Evolutionary conservation across 1,140 invertebrate species (phyloP).

Genomic region (Oedothorax gibbosus): DNA sequence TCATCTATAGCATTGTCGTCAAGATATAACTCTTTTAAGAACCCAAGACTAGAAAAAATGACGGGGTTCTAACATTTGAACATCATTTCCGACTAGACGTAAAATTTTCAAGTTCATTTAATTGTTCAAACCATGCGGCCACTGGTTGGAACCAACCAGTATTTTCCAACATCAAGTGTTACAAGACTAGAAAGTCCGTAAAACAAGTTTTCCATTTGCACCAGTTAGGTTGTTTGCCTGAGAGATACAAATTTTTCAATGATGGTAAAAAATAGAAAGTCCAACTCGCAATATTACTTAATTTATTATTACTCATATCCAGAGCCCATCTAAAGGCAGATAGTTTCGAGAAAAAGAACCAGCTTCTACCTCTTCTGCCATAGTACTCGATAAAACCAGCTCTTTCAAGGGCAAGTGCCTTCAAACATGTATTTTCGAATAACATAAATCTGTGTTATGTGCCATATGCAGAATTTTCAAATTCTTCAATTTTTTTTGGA

Average conservation of each 20-base stretch:
- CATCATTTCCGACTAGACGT: constrained; percentile 78
- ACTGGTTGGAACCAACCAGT: constrained; percentile 35
- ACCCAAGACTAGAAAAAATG: constrained; percentile 72
- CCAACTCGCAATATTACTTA: constrained; percentile 68
- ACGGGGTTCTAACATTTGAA: constrained; percentile 72
- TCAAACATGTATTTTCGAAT: constrained; percentile 72
- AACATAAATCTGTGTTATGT: constrained; percentile 71
- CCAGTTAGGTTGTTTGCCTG: constrained; percentile 73
- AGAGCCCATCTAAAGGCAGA: constrained; percentile 77
- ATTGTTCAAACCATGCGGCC: constrained; percentile 63
- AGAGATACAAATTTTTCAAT: constrained; percentile 73
- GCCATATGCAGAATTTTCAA: constrained; percentile 75
- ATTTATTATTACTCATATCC: constrained; percentile 79
- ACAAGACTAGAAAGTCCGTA: constrained; percentile 54
- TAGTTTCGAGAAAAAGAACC: constrained; percentile 76
- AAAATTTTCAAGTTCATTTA: constrained; percentile 78
- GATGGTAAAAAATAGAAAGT: constrained; percentile 60
- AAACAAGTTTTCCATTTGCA: constrained; percentile 65
- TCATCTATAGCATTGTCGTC: constrained; percentile 79
- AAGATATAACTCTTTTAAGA: constrained; percentile 80
- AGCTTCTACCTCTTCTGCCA: constrained; percentile 74
- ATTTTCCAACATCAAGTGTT: constrained; percentile 50
- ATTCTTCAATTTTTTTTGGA: constrained; percentile 74
- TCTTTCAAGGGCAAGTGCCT: constrained; percentile 73
- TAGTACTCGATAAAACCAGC: constrained; percentile 75